These are phyloP conservation scores for Drosophila arizonae DNA, from an alignment of 1,140 invertebrate genomes.

Conservation along the genomic window DNA sequence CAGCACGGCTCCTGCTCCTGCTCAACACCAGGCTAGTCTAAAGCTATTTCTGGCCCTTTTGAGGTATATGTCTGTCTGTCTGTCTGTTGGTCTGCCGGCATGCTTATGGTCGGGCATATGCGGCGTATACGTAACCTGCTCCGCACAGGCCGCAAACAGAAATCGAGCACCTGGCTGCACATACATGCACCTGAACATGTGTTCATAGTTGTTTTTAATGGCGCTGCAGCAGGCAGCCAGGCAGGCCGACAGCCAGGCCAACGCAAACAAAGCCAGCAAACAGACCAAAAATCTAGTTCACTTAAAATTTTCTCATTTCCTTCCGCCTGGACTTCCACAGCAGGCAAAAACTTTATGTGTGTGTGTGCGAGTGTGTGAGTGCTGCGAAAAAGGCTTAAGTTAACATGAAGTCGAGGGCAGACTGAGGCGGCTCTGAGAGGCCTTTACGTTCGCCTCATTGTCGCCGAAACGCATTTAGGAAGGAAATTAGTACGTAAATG, in stretches of 20 bases:
- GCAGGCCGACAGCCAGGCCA: slow-evolving; percentile 11
- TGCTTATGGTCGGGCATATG: slow-evolving; percentile 23
- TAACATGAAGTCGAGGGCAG: slow-evolving; percentile 49
- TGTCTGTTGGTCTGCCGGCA: not conserved
- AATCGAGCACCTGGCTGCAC: slow-evolving; percentile 25
- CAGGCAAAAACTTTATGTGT: slow-evolving; percentile 29
- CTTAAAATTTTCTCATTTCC: slow-evolving; percentile 64
- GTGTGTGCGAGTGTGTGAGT: slow-evolving; percentile 24
- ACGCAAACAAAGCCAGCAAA: slow-evolving; percentile 52
- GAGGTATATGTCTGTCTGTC: not conserved
- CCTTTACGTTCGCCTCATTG: slow-evolving; percentile 38
- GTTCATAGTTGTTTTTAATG: slow-evolving; percentile 33
- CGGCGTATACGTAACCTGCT: slow-evolving; percentile 41
- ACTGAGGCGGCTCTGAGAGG: not conserved
- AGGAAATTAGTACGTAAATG: slow-evolving; percentile 79
- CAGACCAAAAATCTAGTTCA: slow-evolving; percentile 64
- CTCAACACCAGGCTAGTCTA: not conserved
- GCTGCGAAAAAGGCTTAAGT: slow-evolving; percentile 68
- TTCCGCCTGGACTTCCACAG: slow-evolving; percentile 36
- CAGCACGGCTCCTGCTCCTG: no score
- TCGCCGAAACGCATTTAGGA: slow-evolving; percentile 72
- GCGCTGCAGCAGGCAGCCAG: slow-evolving; percentile 14
- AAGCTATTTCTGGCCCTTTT: slow-evolving; percentile 13
- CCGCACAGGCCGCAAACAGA: slow-evolving; percentile 27
- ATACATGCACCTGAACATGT: slow-evolving; percentile 21